Conservation (phyloP, 2,797 vertebrate genomes). For the Acropternis orthonyx region DNA sequence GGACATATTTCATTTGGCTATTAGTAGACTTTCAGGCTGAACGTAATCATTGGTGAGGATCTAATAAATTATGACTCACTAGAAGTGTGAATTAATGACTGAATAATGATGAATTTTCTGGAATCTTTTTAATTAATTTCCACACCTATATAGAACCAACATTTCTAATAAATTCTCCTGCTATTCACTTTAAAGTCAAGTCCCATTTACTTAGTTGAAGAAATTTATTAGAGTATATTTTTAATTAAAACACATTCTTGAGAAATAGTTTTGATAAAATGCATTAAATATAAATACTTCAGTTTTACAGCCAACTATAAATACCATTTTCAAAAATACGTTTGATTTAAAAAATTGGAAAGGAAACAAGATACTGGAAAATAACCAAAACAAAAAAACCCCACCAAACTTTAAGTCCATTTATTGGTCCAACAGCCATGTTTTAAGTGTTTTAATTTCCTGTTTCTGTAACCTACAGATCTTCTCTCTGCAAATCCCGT, state of each 20-base stretch:
- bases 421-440: neutral
- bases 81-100: neutral
- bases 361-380: neutral
- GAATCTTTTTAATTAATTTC: neutral
- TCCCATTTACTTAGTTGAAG: neutral
- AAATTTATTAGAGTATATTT: neutral
- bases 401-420: neutral
- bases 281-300: neutral
- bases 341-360: neutral
- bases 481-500: neutral
- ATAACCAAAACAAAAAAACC: neutral
- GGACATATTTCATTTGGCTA: neutral
- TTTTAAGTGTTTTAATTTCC: constrained; percentile 30
- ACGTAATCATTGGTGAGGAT: neutral
- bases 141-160: neutral
- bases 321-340: neutral
- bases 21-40: neutral
- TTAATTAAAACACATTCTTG: neutral
- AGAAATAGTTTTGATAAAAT: neutral
- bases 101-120: neutral
- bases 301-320: neutral
- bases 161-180: neutral
- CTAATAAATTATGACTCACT: neutral
- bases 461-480: neutral
- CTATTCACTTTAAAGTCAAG: neutral